phyloP scores from a whole-genome alignment of 2,888 invertebrate species.

The Bombyx huttoni region DNA sequence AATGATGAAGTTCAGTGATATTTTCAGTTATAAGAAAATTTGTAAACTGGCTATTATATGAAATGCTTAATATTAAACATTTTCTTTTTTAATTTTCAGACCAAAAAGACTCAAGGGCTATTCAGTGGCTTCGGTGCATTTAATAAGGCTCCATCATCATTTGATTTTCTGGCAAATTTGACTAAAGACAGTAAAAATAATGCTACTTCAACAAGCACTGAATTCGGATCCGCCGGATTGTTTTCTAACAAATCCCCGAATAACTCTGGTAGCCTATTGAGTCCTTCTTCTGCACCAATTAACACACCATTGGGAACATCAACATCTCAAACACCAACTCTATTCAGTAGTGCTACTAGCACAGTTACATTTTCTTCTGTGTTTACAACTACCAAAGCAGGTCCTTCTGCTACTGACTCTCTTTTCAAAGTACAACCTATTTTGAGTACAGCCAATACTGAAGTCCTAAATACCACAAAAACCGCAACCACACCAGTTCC shows the following conservation, averaged over 20 bases:
- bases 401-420: constrained; percentile 34
- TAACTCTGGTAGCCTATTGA: constrained; percentile 31
- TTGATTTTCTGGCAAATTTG: constrained; percentile 74
- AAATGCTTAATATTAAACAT: not conserved
- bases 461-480: constrained; percentile 10
- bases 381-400: constrained; percentile 36
- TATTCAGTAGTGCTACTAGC: constrained; percentile 26
- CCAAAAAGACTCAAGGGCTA: constrained; percentile 59
- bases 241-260: constrained; percentile 30
- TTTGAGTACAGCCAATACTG: constrained; percentile 22
- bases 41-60: not conserved
- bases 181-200: constrained; percentile 57
- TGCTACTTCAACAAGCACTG: constrained; percentile 25
- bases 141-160: constrained; percentile 66
- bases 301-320: constrained; percentile 25
- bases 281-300: constrained; percentile 18
- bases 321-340: constrained; percentile 20
- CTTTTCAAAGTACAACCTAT: constrained; percentile 39
- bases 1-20: too few relatives aligned
- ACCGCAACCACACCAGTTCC: constrained; percentile 19
- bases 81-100: constrained; percentile 27
- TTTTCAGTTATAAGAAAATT: too few relatives aligned
- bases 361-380: constrained; percentile 21
- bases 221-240: constrained; percentile 30
- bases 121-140: constrained; percentile 81